A percentile compares a stretch with the other conserved stretches of the same genome.
Conservation (phyloP, 2,113 vertebrate species). For the Diphyllodes magnificus region DNA sequence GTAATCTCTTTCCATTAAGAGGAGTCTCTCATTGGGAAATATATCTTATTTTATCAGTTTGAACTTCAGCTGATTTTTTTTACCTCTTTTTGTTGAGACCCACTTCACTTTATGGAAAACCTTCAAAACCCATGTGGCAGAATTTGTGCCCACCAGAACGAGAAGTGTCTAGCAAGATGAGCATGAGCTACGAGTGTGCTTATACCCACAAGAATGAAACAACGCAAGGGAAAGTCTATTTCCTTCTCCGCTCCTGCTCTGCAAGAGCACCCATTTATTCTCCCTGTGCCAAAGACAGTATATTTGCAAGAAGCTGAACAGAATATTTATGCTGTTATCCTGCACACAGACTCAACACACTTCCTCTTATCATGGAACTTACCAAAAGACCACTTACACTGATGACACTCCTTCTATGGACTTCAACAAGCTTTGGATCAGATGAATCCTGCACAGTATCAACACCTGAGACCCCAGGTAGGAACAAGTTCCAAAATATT, state of each 20-base stretch:
- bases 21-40: background rate
- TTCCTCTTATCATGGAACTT: background rate
- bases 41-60: constrained; percentile 47
- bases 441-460: background rate
- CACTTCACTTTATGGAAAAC: background rate
- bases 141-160: background rate
- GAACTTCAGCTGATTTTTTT: constrained; percentile 45
- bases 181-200: background rate
- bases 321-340: background rate
- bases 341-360: background rate
- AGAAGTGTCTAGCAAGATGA: background rate
- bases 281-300: background rate
- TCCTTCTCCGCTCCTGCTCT: background rate
- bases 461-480: background rate
- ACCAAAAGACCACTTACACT: background rate
- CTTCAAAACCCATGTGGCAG: constrained; percentile 4
- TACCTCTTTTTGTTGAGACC: background rate
- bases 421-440: background rate
- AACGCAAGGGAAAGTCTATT: background rate
- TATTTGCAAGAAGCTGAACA: background rate
- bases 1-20: constrained; percentile 13
- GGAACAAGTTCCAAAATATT: background rate
- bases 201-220: background rate
- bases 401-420: background rate
- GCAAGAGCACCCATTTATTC: background rate